Evolutionary conservation across 2,888 invertebrate genomes (phyloP), one percentile per base, ranked within the genome.

Genomic region (Junonia oenone): DNA sequence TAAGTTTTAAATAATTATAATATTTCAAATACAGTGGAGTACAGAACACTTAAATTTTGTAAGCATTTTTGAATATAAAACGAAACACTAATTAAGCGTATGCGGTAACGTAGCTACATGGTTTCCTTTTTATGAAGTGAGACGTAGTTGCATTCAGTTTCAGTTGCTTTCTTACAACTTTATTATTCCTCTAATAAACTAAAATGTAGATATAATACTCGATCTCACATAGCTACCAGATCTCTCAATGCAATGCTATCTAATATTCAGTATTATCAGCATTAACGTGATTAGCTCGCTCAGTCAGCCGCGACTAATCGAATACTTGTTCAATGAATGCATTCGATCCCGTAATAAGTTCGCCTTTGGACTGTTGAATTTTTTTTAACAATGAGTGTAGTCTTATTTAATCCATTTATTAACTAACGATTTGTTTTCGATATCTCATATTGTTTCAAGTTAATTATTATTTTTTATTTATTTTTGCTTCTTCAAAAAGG

Each of bases 301-400:
- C 63, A 60, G 55, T 60, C 60, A 54, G 53, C 54, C 55, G 49
- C 55, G 46, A 55, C 49, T 64, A 64, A 67, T 66, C 61, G 56
- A 66, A 66, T 64, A 58, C 61, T 66, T 63, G 62, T 56, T 65
- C 61, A 65, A 45, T 63, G 65, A 64, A 60, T 56, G 57, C 59
- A 58, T 62, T 62, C 55, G 51, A 63, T 62, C 62, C 63, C 63
- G 62, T 59, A 58, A 60, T 59, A 55, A 58, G 48, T 40, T 51
- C 47, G 35, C 45, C 35, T 57, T 57, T 43, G n/a, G 26, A 22
- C 13, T 43, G n/a, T 26, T 43, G 13, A 13, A 40, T 6, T 15
- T 40, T 11, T n/a, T 33, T 33, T 11, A n/a, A n/a, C n/a, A 29
- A 29, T 29, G 29, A 33, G n/a, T n/a, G n/a, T n/a, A n/a, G n/a